Base-by-base conservation (phyloP, 2,888 invertebrate genomes). In the Drosophila austrosaltans region DNA sequence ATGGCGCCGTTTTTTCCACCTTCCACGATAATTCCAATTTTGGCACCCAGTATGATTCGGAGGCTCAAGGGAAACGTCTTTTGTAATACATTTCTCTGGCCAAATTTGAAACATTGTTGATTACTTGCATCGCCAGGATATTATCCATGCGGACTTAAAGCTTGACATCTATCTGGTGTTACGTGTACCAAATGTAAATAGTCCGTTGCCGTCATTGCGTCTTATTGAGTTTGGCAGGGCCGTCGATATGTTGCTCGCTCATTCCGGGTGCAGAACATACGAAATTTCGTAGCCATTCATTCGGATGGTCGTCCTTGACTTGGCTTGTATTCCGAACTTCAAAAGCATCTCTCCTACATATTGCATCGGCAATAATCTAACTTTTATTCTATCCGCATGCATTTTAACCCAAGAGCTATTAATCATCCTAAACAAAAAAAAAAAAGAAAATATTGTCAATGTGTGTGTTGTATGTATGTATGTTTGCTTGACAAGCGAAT, bases 91-190 rank as follows among this genome's bases (percentile, higher is more conserved):
- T 90, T 94, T 98, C 83, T 96, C 96, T 20, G 95, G 96, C 32
- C 97, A 98, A 92, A 95, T 98, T 93, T 93, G 98, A 77, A 95
- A 95, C 76, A 96, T 98, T 76, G 94, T 98, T 16, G 95, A 97
- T 87, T 95, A 96, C 77, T 93, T 99, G 87, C 98, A 98, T 91
- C 94, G 95, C 87, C 96, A 96, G 83, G 94, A 96, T 90, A 97
- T 99, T 73, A 97, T 99, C 76, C 99, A 99, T 90, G 98, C 97
- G 1, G 99, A 99, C 91, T 96, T 99, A 60, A 99, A 99, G 91
- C 98, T 98, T 0, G 99, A 99, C 90, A 99, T 99, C 93, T 97
- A 98, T 91, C 93, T 98, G 77, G 92, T 98, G 28, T 95, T 95
- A 94, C 94, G 94, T 91, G 93, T 95, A 63, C 91, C 96, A 32